Conservation (phyloP, 1,140 invertebrate species). For the Diachasmimorpha longicaudata region DNA sequence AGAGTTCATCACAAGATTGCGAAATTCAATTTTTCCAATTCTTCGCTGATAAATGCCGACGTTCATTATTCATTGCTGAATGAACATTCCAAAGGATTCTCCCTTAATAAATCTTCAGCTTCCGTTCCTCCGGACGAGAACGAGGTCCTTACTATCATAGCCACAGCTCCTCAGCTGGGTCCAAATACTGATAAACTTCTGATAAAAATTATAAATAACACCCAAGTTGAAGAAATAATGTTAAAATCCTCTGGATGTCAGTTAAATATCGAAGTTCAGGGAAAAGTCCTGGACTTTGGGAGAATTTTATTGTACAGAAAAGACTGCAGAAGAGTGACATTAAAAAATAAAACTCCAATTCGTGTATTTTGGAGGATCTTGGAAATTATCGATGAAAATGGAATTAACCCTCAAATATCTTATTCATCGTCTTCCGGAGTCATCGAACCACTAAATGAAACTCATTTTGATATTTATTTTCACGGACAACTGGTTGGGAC, state of each 20-base stretch:
- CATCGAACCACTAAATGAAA: conserved; percentile 22
- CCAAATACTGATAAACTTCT: conserved; percentile 31
- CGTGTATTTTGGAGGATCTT: conserved; percentile 39
- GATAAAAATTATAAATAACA: conserved; percentile 43
- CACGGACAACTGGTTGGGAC: conserved; percentile 35
- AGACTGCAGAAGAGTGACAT: conserved; percentile 26
- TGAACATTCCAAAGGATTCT: conserved; percentile 31
- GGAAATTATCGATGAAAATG: neutral
- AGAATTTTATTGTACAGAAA: conserved; percentile 36
- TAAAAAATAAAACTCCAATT: conserved; percentile 36
- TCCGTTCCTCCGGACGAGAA: conserved; percentile 30
- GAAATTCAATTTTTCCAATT: conserved; percentile 43
- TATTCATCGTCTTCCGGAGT: conserved; percentile 27
- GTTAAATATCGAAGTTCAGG: conserved; percentile 40
- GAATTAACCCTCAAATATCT: conserved; percentile 33
- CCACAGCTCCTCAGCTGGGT: conserved; percentile 34
- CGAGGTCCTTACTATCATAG: conserved; percentile 36
- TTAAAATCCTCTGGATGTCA: conserved; percentile 38
- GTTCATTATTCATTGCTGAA: conserved; percentile 32
- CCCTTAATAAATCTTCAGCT: conserved; percentile 28
- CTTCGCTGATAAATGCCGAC: conserved; percentile 37
- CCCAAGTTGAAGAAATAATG: conserved; percentile 35
- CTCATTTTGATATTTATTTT: conserved; percentile 37
- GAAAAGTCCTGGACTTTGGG: conserved; percentile 41
- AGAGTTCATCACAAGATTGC: conserved; percentile 31